Base-by-base conservation (phyloP, 2,113 vertebrate species). In the Rhombomys opimus region DNA sequence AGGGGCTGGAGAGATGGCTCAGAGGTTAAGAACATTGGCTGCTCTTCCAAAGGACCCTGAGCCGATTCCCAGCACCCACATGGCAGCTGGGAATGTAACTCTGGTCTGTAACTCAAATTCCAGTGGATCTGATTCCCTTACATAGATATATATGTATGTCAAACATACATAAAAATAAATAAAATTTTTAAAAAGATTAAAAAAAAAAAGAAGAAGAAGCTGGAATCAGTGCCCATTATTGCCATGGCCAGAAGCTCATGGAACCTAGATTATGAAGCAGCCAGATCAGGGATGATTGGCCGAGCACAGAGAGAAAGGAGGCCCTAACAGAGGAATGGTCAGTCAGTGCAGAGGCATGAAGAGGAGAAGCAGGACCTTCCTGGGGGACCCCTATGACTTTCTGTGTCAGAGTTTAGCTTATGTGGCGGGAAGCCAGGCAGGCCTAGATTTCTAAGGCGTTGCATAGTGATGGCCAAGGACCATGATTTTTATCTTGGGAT, bases 151-250 rank as follows among this genome's bases (percentile, higher is more conserved):
- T 46, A 46, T 46, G 46, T 46, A 46, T 46, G 46, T 46, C 46
- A 46, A 46, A 46, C 46, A 5, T 46, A 46, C 46, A 46, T 46
- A 46, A 46, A 46, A 46, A 46, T 46, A 46, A 46, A 46, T 46
- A 46, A 46, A 46, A 46, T 46, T 46, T 46, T 46, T 46, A 46
- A 46, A 46, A 46, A 46, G 46, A 46, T 46, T 46, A 46, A 46
- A 46, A 46, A 46, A 46, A 46, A 46, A 5, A 46, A 41, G 41
- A 46, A 46, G 5, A 59, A 89, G 87, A 73, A 68, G 46, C 88
- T 0, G 6, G 15, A 68, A 14, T 3, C 1, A 1, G 14, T 27
- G 59, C 2, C 1, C 2, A 0, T 30, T 23, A 10, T 1, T 27
- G 35, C 23, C 20, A 13, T 23, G 75, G 18, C 0, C 0, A 41